Conservation (phyloP, 2,888 invertebrate species). For the Altica lythri region DNA sequence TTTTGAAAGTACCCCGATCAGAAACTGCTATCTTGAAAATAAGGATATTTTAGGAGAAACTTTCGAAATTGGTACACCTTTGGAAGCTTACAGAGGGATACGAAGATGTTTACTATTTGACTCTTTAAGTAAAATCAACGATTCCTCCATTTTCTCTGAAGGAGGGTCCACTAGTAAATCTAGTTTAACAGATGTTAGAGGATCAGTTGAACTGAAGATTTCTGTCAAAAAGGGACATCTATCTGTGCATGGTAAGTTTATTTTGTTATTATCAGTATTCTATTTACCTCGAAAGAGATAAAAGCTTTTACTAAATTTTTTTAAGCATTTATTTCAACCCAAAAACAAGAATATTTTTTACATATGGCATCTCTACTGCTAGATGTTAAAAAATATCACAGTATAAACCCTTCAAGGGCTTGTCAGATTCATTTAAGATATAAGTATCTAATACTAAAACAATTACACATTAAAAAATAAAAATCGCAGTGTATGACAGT, state of each 20-base stretch:
- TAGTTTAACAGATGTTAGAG: slow-evolving; percentile 47
- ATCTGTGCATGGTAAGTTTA: slow-evolving; percentile 56
- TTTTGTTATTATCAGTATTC: neutral
- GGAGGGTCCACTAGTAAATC: slow-evolving; percentile 40
- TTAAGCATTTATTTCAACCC: no score
- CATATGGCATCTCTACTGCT: no score
- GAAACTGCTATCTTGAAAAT: slow-evolving; percentile 43
- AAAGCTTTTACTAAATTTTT: no score
- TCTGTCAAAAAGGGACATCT: slow-evolving; percentile 50
- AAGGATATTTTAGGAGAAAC: slow-evolving; percentile 34
- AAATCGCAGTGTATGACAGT: no score
- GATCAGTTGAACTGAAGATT: slow-evolving; percentile 55
- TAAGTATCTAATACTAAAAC: no score
- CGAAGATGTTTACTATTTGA: slow-evolving; percentile 56
- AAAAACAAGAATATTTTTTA: no score
- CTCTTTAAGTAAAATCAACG: slow-evolving; percentile 46
- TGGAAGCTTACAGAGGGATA: slow-evolving; percentile 44
- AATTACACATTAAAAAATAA: no score
- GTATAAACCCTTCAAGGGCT: no score
- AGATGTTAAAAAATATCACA: no score
- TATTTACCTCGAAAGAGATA: no score
- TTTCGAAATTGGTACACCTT: slow-evolving; percentile 28
- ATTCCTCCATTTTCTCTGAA: slow-evolving; percentile 42
- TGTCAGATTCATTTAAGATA: no score
- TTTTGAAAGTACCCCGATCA: slow-evolving; percentile 42